These are phyloP conservation scores for Gallinago solitaria DNA, from an alignment of 2,797 vertebrate species.

Conservation along the genomic window DNA sequence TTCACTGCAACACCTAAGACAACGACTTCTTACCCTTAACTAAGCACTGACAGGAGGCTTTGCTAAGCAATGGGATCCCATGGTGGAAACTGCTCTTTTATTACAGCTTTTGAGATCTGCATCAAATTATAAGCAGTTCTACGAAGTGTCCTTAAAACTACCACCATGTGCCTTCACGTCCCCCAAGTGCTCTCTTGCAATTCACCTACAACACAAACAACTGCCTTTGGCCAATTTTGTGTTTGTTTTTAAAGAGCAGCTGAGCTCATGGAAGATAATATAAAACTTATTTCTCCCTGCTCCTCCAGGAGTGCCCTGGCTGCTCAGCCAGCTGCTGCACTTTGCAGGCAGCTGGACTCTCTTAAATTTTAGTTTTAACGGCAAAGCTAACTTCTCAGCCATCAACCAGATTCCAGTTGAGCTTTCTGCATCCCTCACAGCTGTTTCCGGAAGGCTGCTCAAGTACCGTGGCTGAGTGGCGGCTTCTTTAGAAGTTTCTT, in stretches of 20 bases:
- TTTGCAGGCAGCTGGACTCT: slow-evolving; percentile 50
- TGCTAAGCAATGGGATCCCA: neutral
- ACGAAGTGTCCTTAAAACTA: neutral
- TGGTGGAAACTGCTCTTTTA: neutral
- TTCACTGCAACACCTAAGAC: neutral
- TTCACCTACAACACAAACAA: slow-evolving; percentile 32
- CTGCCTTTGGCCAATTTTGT: neutral
- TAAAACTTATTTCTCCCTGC: neutral
- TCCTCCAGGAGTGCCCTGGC: neutral
- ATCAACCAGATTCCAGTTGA: slow-evolving; percentile 13
- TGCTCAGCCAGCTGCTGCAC: slow-evolving; percentile 21
- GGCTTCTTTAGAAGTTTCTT: slow-evolving; percentile 11
- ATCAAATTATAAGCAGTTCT: neutral
- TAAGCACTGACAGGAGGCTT: neutral
- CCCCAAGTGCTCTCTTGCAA: neutral
- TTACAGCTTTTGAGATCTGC: neutral
- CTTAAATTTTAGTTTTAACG: slow-evolving; percentile 48
- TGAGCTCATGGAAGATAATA: neutral
- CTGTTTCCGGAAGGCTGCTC: slow-evolving; percentile 41
- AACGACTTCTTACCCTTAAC: neutral
- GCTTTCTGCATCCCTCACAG: slow-evolving; percentile 19
- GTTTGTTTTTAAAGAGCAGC: neutral
- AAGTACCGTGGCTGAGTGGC: neutral
- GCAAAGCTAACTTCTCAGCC: slow-evolving; percentile 42
- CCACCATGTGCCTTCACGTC: neutral